Base-by-base conservation (phyloP, 2,113 vertebrate species). In the Gallinago media region DNA sequence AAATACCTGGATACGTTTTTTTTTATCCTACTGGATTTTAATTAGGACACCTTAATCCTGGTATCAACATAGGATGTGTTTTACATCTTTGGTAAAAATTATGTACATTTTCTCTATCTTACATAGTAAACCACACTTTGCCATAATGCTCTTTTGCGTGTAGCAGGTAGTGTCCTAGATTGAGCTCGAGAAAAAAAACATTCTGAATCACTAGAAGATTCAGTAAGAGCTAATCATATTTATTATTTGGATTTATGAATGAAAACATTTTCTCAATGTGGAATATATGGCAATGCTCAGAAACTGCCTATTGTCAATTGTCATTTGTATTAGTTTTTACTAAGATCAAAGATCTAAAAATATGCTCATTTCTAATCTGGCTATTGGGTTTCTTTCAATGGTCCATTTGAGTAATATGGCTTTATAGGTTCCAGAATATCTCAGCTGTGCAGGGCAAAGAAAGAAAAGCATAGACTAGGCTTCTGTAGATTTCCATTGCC, bases 181-280 rank as follows among this genome's bases (percentile, higher is more conserved):
- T 49, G 62, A 92, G 38, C 36, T 54, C 8, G 54, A 59, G 15
- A 42, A 6, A 70, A 90, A 36, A 70, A 90, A 36, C 2, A 7
- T 27, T 27, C 52, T 78, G 50, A 74, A 70, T 11, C 83, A 22
- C 26, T 79, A 47, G 14, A 88, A 73, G 50, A 49, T 59, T 62
- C 73, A 56, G 8, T 8, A 84, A 78, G 32, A 87, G 8, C 15
- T 85, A 36, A 44, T 82, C 32, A 40, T n/a, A 80, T 55, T 79
- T 88, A 12, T 83, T 26, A n/a, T 63, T 27, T 90, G 34, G 32
- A 66, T 76, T 88, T 79, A 29, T 78, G 87, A 95, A 92, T 73
- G 27, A 79, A 91, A 84, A 31, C 1, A 0, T 71, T 87, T 87
- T 59, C 49, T 68, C 42, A 46, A 40, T 14, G 29, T 21, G 40